phyloP scores from a whole-genome alignment of 1,140 invertebrate genomes.

The Calycopis cecrops region DNA sequence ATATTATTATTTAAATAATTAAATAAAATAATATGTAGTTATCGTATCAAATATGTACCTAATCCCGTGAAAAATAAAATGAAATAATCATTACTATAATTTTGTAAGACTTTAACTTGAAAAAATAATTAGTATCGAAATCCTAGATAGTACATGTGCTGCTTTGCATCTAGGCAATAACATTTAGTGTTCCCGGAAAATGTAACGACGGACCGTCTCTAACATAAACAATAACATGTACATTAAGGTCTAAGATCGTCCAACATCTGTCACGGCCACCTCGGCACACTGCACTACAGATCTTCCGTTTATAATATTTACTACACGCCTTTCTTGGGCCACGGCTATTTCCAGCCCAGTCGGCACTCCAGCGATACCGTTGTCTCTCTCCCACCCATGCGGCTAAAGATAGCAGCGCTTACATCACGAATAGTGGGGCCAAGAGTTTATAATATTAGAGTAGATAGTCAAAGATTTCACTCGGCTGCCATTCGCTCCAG shows the following conservation, averaged over 20 bases:
- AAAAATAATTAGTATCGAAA: neutral
- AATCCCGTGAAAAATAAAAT: too few species aligned
- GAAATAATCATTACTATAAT: too few species aligned
- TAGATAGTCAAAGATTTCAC: conserved; percentile 71
- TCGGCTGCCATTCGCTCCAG: conserved; percentile 62
- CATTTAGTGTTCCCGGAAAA: conserved; percentile 1
- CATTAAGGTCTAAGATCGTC: conserved; percentile 31
- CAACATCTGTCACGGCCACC: conserved; percentile 46
- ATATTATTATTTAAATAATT: too few species aligned
- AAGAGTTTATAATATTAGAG: conserved; percentile 74
- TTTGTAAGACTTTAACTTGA: too few species aligned
- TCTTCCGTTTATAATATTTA: conserved; percentile 75
- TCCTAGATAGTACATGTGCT: too few species aligned
- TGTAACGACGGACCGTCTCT: conserved; percentile 7
- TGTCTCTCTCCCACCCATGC: conserved; percentile 50
- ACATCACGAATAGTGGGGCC: conserved; percentile 71
- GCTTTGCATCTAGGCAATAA: neutral
- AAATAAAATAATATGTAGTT: too few species aligned
- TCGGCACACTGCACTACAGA: conserved; percentile 74
- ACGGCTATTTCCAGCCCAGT: conserved; percentile 71
- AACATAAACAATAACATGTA: conserved; percentile 29
- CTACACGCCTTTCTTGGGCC: conserved; percentile 76
- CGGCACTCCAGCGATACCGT: conserved; percentile 46
- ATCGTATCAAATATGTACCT: too few species aligned
- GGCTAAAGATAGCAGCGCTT: conserved; percentile 65